Evolutionary conservation across 2,888 invertebrate species (phyloP).

Genomic region (Platycheirus rosarum): DNA sequence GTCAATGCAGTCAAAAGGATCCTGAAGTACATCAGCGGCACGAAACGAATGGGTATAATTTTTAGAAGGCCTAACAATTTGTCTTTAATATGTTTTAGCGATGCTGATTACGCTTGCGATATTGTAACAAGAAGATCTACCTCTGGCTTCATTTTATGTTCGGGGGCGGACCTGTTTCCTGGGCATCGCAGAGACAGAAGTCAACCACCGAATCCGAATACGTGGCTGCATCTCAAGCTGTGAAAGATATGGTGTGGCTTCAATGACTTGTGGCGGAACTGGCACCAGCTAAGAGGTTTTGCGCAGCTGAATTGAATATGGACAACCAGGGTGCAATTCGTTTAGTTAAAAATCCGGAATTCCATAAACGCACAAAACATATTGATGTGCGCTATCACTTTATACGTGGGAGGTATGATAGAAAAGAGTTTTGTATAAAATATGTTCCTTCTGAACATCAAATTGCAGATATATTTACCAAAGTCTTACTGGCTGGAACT

Average conservation of each 20-base stretch:
- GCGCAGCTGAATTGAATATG: slow-evolving; percentile 17
- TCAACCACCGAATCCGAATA: slow-evolving; percentile 59
- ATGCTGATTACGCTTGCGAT: slow-evolving; percentile 63
- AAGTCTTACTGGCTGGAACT: no score
- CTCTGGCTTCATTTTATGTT: slow-evolving; percentile 41
- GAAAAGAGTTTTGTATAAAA: slow-evolving; percentile 26
- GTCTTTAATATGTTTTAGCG: slow-evolving; percentile 53
- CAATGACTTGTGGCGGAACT: slow-evolving; percentile 14
- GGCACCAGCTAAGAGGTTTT: not conserved
- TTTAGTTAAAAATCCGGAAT: slow-evolving; percentile 59
- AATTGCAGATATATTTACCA: slow-evolving; percentile 11
- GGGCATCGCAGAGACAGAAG: slow-evolving; percentile 48
- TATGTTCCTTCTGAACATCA: slow-evolving; percentile 52
- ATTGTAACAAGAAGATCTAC: slow-evolving; percentile 57
- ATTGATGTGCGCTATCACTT: slow-evolving; percentile 61
- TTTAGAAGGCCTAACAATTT: no score
- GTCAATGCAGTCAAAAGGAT: slow-evolving; percentile 37
- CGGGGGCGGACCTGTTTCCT: slow-evolving; percentile 27
- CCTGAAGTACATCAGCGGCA: slow-evolving; percentile 36
- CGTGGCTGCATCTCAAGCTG: slow-evolving; percentile 44
- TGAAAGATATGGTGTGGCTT: slow-evolving; percentile 53
- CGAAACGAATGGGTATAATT: slow-evolving; percentile 35
- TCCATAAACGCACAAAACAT: slow-evolving; percentile 65
- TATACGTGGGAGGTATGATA: slow-evolving; percentile 56
- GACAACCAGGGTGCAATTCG: slow-evolving; percentile 51